These are phyloP conservation scores for Cryptotermes secundus DNA, from an alignment of 1,140 invertebrate species.

Conservation along the genomic window DNA sequence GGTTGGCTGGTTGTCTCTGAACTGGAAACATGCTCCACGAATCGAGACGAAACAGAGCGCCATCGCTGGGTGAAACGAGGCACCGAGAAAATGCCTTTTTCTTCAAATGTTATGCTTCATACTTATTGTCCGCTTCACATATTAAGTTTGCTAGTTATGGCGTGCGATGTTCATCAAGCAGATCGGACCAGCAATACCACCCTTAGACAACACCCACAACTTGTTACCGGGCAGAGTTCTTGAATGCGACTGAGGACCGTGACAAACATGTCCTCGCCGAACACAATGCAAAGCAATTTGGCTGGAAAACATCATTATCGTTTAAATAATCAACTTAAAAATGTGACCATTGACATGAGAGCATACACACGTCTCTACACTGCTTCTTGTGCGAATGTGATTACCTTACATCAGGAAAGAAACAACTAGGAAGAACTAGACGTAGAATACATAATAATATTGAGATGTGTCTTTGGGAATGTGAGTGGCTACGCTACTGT, in stretches of 20 bases:
- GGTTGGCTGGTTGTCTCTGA: not conserved
- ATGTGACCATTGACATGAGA: not conserved
- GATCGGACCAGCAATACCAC: not conserved
- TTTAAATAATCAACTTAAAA: not conserved
- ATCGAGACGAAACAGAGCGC: not conserved
- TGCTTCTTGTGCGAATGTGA: no score
- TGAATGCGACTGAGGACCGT: not conserved
- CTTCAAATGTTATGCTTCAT: not conserved
- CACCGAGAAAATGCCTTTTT: not conserved
- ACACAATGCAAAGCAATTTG: not conserved
- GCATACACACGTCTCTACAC: no score
- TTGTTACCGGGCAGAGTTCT: not conserved
- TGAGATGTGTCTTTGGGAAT: no score
- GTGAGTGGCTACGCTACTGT: no score
- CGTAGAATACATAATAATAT: no score
- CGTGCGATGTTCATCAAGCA: not conserved
- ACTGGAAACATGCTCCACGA: not conserved
- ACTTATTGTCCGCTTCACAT: not conserved
- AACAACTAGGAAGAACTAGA: no score
- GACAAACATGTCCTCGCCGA: not conserved
- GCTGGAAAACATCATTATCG: not conserved
- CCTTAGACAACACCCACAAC: not conserved
- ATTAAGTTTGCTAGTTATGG: not conserved
- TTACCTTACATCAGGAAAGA: no score
- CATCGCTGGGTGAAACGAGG: slow-evolving; percentile 6